A percentile compares a stretch with the other conserved stretches of the same genome.
Conservation (phyloP, 2,888 invertebrate genomes). For the Branchinecta sandiegonensis region DNA sequence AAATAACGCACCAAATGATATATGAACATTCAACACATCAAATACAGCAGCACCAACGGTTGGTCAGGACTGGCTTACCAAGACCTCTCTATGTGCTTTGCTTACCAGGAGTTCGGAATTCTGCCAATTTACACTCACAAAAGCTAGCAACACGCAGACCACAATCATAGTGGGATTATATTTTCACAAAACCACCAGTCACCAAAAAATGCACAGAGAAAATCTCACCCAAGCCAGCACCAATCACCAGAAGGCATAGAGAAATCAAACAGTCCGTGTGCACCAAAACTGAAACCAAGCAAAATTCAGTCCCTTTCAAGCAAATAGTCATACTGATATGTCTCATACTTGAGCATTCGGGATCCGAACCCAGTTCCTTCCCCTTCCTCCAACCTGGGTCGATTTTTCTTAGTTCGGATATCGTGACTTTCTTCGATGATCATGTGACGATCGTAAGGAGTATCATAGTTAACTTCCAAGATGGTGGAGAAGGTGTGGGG, state of each 20-base stretch:
- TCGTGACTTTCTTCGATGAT: slow-evolving; percentile 69
- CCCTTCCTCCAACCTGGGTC: slow-evolving; percentile 44
- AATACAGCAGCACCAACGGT: too few relatives aligned
- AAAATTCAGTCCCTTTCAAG: slow-evolving; percentile 7
- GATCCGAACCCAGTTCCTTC: slow-evolving; percentile 42
- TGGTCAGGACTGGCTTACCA: too few relatives aligned
- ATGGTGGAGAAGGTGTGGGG: slow-evolving; percentile 84
- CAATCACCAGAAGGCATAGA: not conserved
- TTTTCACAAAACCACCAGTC: too few relatives aligned
- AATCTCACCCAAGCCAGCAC: slow-evolving; percentile 2
- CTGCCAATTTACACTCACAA: too few relatives aligned
- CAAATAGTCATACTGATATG: slow-evolving; percentile 2
- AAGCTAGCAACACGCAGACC: too few relatives aligned
- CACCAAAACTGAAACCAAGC: not conserved
- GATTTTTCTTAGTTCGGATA: slow-evolving; percentile 47
- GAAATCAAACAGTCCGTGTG: too few relatives aligned
- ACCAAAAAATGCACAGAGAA: too few relatives aligned
- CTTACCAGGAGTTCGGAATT: too few relatives aligned
- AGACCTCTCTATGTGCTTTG: too few relatives aligned
- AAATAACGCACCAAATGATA: too few relatives aligned
- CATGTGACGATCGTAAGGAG: slow-evolving; percentile 80
- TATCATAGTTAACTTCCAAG: slow-evolving; percentile 80
- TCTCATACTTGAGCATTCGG: slow-evolving; percentile 49
- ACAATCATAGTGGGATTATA: too few relatives aligned
- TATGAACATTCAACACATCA: too few relatives aligned